Base-by-base conservation (phyloP, 2,888 invertebrate genomes). In the Leucophora obtusa region DNA sequence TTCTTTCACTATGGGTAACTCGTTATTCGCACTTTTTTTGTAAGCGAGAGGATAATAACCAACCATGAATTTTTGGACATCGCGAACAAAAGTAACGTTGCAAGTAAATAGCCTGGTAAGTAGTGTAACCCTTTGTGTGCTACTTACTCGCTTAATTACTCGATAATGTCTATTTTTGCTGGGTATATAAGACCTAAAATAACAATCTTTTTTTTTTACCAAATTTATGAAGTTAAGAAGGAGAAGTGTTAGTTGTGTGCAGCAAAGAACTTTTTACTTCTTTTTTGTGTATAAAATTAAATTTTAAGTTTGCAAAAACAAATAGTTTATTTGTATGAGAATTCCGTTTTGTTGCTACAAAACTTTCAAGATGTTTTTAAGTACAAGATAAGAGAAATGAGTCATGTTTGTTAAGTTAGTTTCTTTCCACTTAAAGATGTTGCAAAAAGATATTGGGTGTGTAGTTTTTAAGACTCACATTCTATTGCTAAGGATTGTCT, bases 301-400 rank as follows among this genome's bases (percentile, higher is more conserved):
- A 65, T 62, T 56, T 71, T 58, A 33, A 56, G 54, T 47, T 35
- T 74, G n/a, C 9, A 68, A 35, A 54, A 54, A 35, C 33, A 53
- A 60, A 28, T 65, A 43, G 17, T 15, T 17, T 58, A 15, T 18
- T 59, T 59, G 17, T 15, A 17, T 38, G 38, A 50, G 7, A 7
- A 18, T 33, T 35, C 17, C 21, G 15, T 21, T 65, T 65, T n/a
- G 35, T 7, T 68, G 54, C 10, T 33, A 50, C 2, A 21, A 54
- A 74, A 68, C 43, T 68, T 74, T 68, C 17, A 74, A 74, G 60
- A 74, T 66, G 43, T 65, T n/a, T 54, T 53, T 53, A 60, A 53
- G 14, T 33, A 68, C 10, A 47, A 59, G 74, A 74, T 74, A 68
- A 74, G 15, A 68, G 21, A 68, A 68, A 33, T 74, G 54, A 68